phyloP scores from a whole-genome alignment of 2,888 invertebrate genomes.

The Cryptophagus acutangulus region DNA sequence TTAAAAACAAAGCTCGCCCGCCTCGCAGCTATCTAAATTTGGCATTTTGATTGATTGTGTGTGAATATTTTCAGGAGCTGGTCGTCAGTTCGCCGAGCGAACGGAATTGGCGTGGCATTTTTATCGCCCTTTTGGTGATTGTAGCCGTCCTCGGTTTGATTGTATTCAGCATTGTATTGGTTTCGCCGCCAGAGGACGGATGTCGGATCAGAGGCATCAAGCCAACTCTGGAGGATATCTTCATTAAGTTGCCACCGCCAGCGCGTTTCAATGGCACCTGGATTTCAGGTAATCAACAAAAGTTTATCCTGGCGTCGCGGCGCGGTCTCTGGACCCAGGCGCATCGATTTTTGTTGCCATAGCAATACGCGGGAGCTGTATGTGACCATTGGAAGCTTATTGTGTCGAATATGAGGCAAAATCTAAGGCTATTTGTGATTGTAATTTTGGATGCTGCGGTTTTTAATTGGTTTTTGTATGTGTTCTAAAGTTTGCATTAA shows the following conservation, averaged over 20 bases:
- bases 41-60: neutral
- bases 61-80: constrained; percentile 65
- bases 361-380: no score
- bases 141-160: constrained; percentile 83
- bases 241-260: constrained; percentile 49
- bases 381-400: no score
- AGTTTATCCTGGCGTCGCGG: no score
- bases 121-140: constrained; percentile 87
- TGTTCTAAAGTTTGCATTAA: no score
- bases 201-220: constrained; percentile 63
- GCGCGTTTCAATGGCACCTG: constrained; percentile 72
- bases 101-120: constrained; percentile 92
- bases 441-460: no score
- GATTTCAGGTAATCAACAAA: constrained; percentile 57
- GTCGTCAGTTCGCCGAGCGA: constrained; percentile 81
- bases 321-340: no score
- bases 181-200: constrained; percentile 74
- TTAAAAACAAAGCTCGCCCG: no score
- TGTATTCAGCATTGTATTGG: constrained; percentile 83
- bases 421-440: no score
- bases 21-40: no score
- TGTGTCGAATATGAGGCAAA: no score
- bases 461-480: no score
- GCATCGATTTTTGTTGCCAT: no score
- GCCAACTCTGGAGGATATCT: constrained; percentile 65